Evolutionary conservation across 2,113 vertebrate genomes (phyloP).

Genomic region (Pterocles gutturalis): DNA sequence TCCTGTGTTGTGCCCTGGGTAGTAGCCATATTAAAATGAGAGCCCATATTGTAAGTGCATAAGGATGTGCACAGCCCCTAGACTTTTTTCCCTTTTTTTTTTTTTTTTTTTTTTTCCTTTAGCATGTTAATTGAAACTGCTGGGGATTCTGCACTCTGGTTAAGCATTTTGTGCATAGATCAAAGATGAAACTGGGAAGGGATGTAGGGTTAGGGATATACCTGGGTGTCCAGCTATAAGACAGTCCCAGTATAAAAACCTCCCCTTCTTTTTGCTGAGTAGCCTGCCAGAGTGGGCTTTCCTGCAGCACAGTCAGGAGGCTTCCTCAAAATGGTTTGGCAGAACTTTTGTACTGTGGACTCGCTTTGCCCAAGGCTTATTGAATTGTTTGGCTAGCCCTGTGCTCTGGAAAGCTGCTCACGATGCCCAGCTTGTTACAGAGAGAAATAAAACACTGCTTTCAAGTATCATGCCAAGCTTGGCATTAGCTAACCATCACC

Average conservation of each 20-base stretch:
- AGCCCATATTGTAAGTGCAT: not conserved
- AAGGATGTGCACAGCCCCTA: not conserved
- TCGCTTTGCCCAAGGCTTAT: rapidly evolving
- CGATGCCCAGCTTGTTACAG: not conserved
- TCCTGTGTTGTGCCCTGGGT: not conserved
- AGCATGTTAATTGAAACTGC: not conserved
- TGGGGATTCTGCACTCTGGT: not conserved
- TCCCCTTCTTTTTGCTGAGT: not conserved
- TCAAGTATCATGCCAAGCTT: not conserved
- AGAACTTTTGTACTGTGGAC: not conserved
- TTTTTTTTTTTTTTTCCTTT: not conserved
- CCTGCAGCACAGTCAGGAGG: not conserved
- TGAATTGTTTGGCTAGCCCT: not conserved
- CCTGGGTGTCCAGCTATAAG: not conserved
- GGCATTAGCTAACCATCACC: not conserved
- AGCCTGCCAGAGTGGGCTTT: not conserved
- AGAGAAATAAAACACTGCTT: not conserved
- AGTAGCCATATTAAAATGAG: not conserved
- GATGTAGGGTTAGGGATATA: not conserved
- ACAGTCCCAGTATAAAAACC: not conserved
- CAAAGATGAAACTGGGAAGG: not conserved
- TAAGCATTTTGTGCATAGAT: not conserved
- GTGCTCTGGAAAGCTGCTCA: not conserved
- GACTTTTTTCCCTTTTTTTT: too few species aligned
- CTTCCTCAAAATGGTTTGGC: not conserved